A percentile compares a stretch with the other conserved stretches of the same genome.
phyloP scores from a whole-genome alignment of 2,797 vertebrate genomes.

The Lycodopsis pacificus region DNA sequence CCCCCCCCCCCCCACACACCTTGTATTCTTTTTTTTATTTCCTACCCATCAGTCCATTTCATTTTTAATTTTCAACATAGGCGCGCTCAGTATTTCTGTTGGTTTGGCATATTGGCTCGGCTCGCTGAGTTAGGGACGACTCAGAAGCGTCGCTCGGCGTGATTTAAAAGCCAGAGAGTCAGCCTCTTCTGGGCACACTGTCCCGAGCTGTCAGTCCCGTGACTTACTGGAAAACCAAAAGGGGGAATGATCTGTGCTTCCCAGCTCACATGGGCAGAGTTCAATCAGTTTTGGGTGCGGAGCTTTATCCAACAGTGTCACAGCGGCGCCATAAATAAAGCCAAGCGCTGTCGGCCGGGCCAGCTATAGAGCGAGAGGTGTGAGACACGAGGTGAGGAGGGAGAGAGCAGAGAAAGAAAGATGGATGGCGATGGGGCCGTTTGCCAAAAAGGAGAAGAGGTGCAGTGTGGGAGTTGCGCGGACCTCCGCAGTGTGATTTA shows the following conservation, averaged over 20 bases:
- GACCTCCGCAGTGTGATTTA: slow-evolving; percentile 77
- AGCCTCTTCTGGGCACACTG: slow-evolving; percentile 67
- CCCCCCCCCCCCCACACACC: not conserved
- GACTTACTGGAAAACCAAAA: slow-evolving; percentile 78
- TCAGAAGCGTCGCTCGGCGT: slow-evolving; percentile 52
- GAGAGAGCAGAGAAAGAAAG: slow-evolving; percentile 37
- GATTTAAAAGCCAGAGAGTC: slow-evolving; percentile 69
- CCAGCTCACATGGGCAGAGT: slow-evolving; percentile 66
- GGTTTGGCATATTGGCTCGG: slow-evolving; percentile 44
- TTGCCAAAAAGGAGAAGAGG: slow-evolving; percentile 68
- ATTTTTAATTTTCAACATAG: slow-evolving; percentile 28
- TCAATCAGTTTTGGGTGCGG: slow-evolving; percentile 71
- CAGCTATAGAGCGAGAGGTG: slow-evolving; percentile 43
- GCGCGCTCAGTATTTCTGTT: slow-evolving; percentile 37
- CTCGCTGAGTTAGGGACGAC: slow-evolving; percentile 60
- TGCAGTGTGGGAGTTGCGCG: slow-evolving; percentile 56
- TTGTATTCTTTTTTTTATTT: not conserved
- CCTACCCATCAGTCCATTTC: not conserved
- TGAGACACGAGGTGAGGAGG: slow-evolving; percentile 41
- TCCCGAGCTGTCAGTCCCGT: slow-evolving; percentile 69
- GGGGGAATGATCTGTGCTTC: slow-evolving; percentile 73
- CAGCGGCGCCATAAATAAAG: slow-evolving; percentile 77
- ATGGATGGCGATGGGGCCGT: slow-evolving; percentile 61
- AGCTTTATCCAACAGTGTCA: slow-evolving; percentile 79
- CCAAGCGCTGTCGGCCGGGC: slow-evolving; percentile 46